Conservation (phyloP, 2,888 invertebrate genomes). For the Melipona bicolor region DNA sequence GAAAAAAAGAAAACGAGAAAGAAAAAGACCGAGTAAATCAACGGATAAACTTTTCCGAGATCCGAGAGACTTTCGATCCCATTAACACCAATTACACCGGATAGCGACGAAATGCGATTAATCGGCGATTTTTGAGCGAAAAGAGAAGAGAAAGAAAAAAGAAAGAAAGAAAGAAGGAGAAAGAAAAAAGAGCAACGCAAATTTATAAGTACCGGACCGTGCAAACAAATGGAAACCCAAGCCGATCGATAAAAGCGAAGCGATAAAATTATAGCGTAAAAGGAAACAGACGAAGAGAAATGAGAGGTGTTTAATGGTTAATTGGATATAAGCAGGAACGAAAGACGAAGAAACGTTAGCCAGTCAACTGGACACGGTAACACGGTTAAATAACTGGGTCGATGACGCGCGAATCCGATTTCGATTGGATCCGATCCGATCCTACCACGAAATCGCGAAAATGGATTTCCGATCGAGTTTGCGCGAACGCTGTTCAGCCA, state of each 20-base stretch:
- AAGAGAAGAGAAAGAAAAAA: no score
- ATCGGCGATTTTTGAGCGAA: background rate
- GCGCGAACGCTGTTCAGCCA: background rate
- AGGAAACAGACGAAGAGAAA: slow-evolving; percentile 10
- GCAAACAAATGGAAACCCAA: slow-evolving; percentile 7
- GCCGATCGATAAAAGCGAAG: slow-evolving; percentile 1
- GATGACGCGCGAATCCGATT: slow-evolving; percentile 42
- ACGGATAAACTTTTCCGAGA: background rate
- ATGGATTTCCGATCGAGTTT: slow-evolving; percentile 25
- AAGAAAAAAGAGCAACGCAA: background rate
- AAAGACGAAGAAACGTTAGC: slow-evolving; percentile 36
- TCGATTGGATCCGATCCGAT: slow-evolving; percentile 23
- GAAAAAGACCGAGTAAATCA: no score
- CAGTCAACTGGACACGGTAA: slow-evolving; percentile 35
- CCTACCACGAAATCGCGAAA: slow-evolving; percentile 13
- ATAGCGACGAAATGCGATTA: background rate
- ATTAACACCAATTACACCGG: background rate
- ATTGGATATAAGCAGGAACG: slow-evolving; percentile 31
- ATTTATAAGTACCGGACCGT: background rate
- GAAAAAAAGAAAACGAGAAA: background rate
- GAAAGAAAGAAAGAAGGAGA: no score
- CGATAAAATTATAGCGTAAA: slow-evolving; percentile 5
- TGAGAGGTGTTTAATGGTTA: slow-evolving; percentile 45
- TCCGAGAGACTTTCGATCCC: background rate
- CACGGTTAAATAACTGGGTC: slow-evolving; percentile 54